Evolutionary conservation across 2,113 vertebrate species (phyloP).

Genomic region (Megaceryle maxima): DNA sequence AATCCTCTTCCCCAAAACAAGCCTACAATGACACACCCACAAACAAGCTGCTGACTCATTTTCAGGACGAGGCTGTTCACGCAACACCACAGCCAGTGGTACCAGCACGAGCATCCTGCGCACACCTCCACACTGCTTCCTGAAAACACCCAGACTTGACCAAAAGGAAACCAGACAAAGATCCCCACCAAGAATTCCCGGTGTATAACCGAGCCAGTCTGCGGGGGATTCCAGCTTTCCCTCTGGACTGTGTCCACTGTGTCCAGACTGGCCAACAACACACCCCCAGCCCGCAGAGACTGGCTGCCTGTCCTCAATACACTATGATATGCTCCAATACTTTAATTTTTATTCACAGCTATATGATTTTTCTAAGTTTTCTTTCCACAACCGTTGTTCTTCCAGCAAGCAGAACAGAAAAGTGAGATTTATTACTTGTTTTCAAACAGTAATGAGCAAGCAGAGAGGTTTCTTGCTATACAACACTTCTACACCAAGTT

Average conservation of each 20-base stretch:
- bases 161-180: not conserved
- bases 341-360: not conserved
- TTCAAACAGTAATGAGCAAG: not conserved
- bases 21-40: accelerated
- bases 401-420: not conserved
- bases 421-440: not conserved
- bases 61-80: accelerated
- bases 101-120: not conserved
- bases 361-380: not conserved
- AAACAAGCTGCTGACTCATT: not conserved
- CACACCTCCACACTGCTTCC: accelerated
- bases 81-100: not conserved
- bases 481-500: not conserved
- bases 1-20: not conserved
- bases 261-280: accelerated
- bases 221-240: accelerated
- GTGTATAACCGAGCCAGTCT: accelerated
- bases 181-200: not conserved
- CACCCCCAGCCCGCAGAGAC: too few species aligned
- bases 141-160: accelerated
- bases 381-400: not conserved
- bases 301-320: too few species aligned
- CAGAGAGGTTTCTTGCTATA: not conserved
- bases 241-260: accelerated
- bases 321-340: not conserved